Evolutionary conservation across 2,113 vertebrate species (phyloP).

Genomic region (Pelusios castaneus): DNA sequence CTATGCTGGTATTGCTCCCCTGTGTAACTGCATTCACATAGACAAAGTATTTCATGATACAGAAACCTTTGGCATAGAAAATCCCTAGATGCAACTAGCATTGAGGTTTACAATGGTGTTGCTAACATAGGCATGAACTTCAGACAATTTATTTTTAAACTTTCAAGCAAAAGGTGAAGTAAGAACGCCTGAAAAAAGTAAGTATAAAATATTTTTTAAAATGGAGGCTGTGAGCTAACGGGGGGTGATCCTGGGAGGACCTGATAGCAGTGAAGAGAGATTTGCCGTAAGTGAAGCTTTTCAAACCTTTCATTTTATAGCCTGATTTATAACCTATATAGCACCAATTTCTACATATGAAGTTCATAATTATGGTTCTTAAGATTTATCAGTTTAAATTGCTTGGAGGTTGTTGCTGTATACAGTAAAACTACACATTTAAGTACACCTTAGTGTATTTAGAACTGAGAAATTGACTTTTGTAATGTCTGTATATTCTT

Average conservation of each 20-base stretch:
- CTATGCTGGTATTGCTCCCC: slow-evolving; percentile 7
- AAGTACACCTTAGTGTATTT: neutral
- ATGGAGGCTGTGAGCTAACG: neutral
- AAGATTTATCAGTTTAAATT: neutral
- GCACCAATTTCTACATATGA: fast-evolving
- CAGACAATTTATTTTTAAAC: neutral
- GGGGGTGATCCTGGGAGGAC: neutral
- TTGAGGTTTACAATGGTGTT: neutral
- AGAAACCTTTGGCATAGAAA: neutral
- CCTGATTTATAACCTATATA: neutral
- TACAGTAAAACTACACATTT: neutral
- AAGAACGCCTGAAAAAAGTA: neutral
- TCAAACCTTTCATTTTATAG: fast-evolving
- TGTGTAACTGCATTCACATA: neutral
- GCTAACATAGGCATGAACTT: neutral
- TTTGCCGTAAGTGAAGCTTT: fast-evolving
- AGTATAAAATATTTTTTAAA: neutral
- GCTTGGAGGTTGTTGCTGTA: neutral
- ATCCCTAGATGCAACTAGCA: neutral
- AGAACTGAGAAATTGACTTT: neutral
- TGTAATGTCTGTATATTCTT: neutral
- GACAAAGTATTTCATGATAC: neutral
- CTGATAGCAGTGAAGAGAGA: neutral
- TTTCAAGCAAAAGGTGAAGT: neutral
- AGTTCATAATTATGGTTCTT: neutral